Conservation (phyloP, 2,797 vertebrate species). For the Anguilla anguilla region DNA sequence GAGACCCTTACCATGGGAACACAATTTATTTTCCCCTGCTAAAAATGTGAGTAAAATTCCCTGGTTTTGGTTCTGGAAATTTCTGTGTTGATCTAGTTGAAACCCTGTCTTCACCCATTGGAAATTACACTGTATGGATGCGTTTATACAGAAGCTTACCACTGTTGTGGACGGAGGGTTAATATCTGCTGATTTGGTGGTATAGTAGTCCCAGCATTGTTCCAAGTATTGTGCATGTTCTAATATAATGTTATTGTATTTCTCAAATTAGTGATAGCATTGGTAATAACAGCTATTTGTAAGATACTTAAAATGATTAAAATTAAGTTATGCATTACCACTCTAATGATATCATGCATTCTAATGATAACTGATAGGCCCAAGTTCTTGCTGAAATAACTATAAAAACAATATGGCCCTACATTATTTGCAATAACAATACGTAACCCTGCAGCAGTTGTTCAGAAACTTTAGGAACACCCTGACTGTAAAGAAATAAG, state of each 20-base stretch:
- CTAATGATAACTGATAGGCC: neutral
- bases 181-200: neutral
- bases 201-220: neutral
- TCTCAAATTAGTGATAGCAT: neutral
- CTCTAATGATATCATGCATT: neutral
- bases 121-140: neutral
- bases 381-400: neutral
- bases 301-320: neutral
- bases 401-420: neutral
- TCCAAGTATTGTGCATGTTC: neutral
- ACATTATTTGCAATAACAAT: neutral
- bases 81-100: neutral
- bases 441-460: neutral
- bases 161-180: neutral
- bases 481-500: neutral
- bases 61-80: neutral
- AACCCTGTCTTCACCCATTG: neutral
- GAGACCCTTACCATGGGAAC: neutral
- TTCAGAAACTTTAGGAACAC: neutral
- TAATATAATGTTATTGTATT: neutral
- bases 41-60: neutral
- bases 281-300: neutral
- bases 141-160: neutral
- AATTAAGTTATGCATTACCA: neutral
- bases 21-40: neutral